Conservation (phyloP, 2,113 vertebrate genomes). For the Oxyura jamaicensis region DNA sequence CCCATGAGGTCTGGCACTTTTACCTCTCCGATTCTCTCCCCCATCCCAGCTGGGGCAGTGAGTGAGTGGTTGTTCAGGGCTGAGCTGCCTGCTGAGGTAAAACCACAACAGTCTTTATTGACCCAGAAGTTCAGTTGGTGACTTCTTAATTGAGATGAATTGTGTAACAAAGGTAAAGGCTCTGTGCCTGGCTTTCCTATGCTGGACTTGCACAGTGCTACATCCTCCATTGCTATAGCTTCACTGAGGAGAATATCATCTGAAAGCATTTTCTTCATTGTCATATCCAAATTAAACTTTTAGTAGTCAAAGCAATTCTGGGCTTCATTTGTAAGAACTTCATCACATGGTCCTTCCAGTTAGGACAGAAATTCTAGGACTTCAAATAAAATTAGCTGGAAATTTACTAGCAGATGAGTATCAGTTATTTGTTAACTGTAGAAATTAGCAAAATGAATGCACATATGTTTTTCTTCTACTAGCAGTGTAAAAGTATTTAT, state of each 20-base stretch:
- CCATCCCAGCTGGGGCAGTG: too few relatives aligned
- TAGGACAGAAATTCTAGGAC: background rate
- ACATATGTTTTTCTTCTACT: background rate
- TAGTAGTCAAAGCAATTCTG: background rate
- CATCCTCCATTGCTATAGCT: background rate
- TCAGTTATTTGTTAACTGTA: background rate
- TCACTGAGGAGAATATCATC: background rate
- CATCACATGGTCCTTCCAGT: background rate
- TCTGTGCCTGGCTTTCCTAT: background rate
- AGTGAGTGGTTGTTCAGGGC: too few relatives aligned
- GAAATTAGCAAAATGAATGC: background rate
- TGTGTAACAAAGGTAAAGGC: background rate
- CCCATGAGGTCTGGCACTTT: too few relatives aligned
- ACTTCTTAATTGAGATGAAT: background rate
- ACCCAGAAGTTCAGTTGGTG: fast-evolving
- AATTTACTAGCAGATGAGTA: background rate
- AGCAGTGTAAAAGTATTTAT: background rate
- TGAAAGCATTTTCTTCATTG: background rate
- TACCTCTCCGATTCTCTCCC: too few relatives aligned
- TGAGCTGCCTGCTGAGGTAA: too few relatives aligned
- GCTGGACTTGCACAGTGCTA: background rate
- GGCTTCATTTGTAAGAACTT: background rate
- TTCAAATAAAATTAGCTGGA: background rate
- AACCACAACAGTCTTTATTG: background rate
- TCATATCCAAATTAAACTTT: background rate